phyloP scores from a whole-genome alignment of 2,797 vertebrate genomes.

The Menidia menidia region DNA sequence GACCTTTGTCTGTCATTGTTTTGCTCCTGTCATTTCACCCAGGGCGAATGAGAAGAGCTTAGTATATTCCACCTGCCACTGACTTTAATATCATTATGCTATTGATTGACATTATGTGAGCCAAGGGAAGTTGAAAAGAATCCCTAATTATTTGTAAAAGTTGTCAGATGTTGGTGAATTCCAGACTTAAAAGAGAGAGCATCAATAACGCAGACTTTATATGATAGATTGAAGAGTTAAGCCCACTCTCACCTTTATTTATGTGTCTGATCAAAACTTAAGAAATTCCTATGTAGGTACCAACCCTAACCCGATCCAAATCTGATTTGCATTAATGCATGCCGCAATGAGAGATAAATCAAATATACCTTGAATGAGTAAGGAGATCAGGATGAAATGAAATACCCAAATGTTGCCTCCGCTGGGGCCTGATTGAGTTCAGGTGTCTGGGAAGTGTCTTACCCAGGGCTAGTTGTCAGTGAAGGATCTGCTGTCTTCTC shows the following conservation, averaged over 20 bases:
- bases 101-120: conserved; percentile 37
- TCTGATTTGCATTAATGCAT: conserved; percentile 48
- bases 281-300: conserved; percentile 21
- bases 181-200: conserved; percentile 17
- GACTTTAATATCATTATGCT: conserved; percentile 35
- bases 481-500: conserved; percentile 78
- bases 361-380: conserved; percentile 65
- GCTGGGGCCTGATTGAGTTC: conserved; percentile 77
- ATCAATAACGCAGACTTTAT: background rate
- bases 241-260: conserved; percentile 5
- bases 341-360: conserved; percentile 61
- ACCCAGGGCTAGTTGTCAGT: conserved; percentile 82
- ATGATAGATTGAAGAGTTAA: conserved; percentile 2
- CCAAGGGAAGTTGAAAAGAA: conserved; percentile 40
- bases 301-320: conserved; percentile 38
- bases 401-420: conserved; percentile 72
- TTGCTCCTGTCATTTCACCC: conserved; percentile 80
- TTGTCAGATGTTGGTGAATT: conserved; percentile 35
- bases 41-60: conserved; percentile 75
- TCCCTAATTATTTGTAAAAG: conserved; percentile 19
- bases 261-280: conserved; percentile 15
- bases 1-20: conserved; percentile 82
- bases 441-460: conserved; percentile 79
- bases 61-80: conserved; percentile 76
- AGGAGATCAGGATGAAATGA: conserved; percentile 74